Evolutionary conservation across 1,140 invertebrate genomes (phyloP), one percentile per base, ranked within the genome.

Genomic region (Drosophila setifemur): DNA sequence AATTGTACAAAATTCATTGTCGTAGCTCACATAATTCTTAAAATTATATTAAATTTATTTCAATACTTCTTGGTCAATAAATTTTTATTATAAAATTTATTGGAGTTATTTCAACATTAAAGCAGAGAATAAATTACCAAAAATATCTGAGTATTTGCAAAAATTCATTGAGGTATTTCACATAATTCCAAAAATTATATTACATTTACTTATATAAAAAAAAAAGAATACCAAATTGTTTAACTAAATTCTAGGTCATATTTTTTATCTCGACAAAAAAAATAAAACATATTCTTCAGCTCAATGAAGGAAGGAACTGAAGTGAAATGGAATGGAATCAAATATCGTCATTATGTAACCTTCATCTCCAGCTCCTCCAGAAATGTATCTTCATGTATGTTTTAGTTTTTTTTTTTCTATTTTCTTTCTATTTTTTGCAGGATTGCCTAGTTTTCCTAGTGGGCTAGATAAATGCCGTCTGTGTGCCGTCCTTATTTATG

Each of bases 401-500:
- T 28, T 25, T 60, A 35, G 29, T 9, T 21, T 23, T 37, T 16
- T 28, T 50, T 26, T 23, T 55, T 26, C 26, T 4, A 47, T 43
- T 23, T 8, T 16, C 25, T 9, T 3, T 23, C 8, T 1, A 12
- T 37, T 48, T 39, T 37, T 21, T 45, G 9, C 2, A 7, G 7
- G 21, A 5, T 23, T n/a, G n/a, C 21, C 21, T 31, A 14, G 21
- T 29, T 44, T 45, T 48, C 31, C 31, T 14, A 23, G 33, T 2
- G 45, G 57, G 26, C 61, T 29, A 64, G 58, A 64, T 64, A 64
- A 64, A 55, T 49, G 45, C 50, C 58, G 50, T 63, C 45, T 74
- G 60, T 75, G 61, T 70, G 57, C 67, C n/a, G 44, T 66, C 58
- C 72, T 82, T 82, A 83, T 82, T 82, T 82, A 82, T 82, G 78